Base-by-base conservation (phyloP, 2,888 invertebrate species). In the Dryadula phaetusa region DNA sequence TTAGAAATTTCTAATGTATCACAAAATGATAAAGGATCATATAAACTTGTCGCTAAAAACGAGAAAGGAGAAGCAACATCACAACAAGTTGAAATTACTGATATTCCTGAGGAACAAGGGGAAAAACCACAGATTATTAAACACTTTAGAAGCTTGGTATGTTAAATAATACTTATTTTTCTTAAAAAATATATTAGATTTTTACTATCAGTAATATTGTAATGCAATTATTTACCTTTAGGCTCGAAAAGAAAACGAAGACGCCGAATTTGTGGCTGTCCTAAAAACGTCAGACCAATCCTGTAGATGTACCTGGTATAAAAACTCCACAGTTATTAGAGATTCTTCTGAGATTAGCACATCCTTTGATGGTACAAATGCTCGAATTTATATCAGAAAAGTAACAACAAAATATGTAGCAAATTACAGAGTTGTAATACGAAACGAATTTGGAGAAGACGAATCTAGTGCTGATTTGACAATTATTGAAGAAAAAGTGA, bases 31-130 rank as follows among this genome's bases (percentile, higher is more conserved):
- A 97, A 97, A 87, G 98, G 98, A 74, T 94, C 96, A 67, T 98
- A 98, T 87, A 98, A 98, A 88, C 92, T 98, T 76, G 95, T 98
- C 6, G 98, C 98, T 25, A 97, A 96, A 84, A 98, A 98, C 84
- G 98, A 98, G 78, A 98, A 98, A 86, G 98, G 98, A 72, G 97
- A 98, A 87, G 98, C 97, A 14, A 95, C 95, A 14, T 98, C 98
- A 28, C 97, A 98, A 86, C 94, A 95, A 67, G 98, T 98, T 3
- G 96, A 97, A 84, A 95, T 98, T 62, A 95, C 95, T 58, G 97
- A 98, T 74, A 95, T 98, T 76, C 97, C 97, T 1, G 95, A 95
- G 76, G 95, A 95, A 71, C 95, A 96, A 85, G 95, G 96, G 52
- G 95, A 95, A 62, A 96, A 96, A 80, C 98, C 98, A 4, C 96